Evolutionary conservation across 2,888 invertebrate genomes (phyloP), one percentile per base, ranked within the genome.

Genomic region (Liopterus haemorrhoidalis): DNA sequence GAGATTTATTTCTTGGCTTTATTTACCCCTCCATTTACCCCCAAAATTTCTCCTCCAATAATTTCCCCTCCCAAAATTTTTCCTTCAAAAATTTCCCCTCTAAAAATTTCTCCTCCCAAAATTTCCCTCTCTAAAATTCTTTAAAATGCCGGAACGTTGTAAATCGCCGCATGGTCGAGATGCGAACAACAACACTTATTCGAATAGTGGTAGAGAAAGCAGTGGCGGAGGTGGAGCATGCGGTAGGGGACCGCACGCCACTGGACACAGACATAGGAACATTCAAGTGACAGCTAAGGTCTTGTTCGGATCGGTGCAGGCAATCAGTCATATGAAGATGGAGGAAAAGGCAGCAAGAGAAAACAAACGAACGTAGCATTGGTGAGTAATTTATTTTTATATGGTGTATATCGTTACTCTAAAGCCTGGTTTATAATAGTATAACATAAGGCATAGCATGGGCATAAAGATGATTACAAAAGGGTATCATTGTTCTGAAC

Each of bases 241-340:
- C 46, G 28, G 20, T 15, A 15, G 32, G 30, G 12, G 33, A 15
- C 27, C 15, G 40, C 30, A 25, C 30, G 20, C 12, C 24, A 27
- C 22, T 1, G 9, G 19, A 14, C 16, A 12, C 4, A 41, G 46
- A 35, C 57, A 60, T 42, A 56, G 56, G 20, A 59, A 57, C 42
- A 65, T 68, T 66, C 76, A 82, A 69, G 77, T 82, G 64, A 81
- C 81, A 55, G 81, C 82, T 64, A 82, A 83, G 71, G 81, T 82
- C 51, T 75, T 82, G 65, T 82, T 82, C 65, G 81, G 82, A 49
- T 79, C 80, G 57, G 81, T 82, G 62, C 76, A 81, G 52, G 77
- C 82, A 61, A 82, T 83, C 69, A 81, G 81, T 69, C 79, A 82
- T 67, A 73, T 82, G 63, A 80, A 82, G 59, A 77, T 81, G 64